Conservation (phyloP, 2,888 invertebrate genomes). For the Drosophila atripex region DNA sequence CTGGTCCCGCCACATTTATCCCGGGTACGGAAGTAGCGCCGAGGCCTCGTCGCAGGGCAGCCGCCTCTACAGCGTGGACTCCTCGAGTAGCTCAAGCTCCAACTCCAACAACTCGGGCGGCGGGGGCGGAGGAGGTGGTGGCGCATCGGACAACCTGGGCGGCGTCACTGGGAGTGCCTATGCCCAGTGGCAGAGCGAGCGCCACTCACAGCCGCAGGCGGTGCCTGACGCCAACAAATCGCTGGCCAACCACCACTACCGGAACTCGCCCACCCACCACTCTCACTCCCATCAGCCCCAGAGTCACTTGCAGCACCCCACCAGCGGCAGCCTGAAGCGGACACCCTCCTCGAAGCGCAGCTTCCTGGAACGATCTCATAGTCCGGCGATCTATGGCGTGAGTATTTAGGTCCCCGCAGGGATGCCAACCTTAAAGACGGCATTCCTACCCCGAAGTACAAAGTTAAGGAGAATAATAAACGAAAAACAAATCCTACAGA, state of each 20-base stretch:
- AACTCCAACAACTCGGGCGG: slow-evolving; percentile 69
- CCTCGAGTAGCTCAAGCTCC: slow-evolving; percentile 81
- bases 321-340: slow-evolving; percentile 77
- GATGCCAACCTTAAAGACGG: not conserved
- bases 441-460: slow-evolving; percentile 1
- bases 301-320: slow-evolving; percentile 15
- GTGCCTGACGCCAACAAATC: slow-evolving; percentile 81
- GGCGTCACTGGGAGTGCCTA: slow-evolving; percentile 70
- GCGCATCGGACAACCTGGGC: slow-evolving; percentile 38
- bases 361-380: slow-evolving; percentile 81
- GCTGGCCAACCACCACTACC: slow-evolving; percentile 75
- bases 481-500: slow-evolving; percentile 61
- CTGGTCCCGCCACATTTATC: slow-evolving; percentile 63
- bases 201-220: slow-evolving; percentile 82
- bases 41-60: slow-evolving; percentile 58
- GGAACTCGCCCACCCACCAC: slow-evolving; percentile 76
- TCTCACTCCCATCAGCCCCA: slow-evolving; percentile 20
- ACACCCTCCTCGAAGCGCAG: slow-evolving; percentile 81
- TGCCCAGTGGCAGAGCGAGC: slow-evolving; percentile 64
- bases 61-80: slow-evolving; percentile 79
- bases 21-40: slow-evolving; percentile 63
- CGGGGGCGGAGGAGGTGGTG: slow-evolving; percentile 17
- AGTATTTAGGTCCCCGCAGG: slow-evolving; percentile 43
- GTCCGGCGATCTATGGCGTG: slow-evolving; percentile 82
- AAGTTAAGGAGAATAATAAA: not conserved